phyloP scores from a whole-genome alignment of 2,888 invertebrate genomes.

The Deilephila elpenor region DNA sequence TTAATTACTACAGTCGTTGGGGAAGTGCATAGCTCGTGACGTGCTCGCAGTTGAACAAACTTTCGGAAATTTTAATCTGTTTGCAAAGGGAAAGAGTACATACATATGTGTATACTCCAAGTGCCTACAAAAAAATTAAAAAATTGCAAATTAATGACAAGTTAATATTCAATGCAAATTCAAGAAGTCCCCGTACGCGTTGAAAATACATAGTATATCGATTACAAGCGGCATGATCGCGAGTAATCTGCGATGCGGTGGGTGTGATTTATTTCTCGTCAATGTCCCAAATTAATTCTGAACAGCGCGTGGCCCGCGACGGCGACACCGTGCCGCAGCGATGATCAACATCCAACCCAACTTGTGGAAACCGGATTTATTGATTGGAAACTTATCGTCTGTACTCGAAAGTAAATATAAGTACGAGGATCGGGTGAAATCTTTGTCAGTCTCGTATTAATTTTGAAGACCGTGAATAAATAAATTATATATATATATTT shows the following conservation, averaged over 20 bases:
- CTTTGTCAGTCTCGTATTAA: background rate
- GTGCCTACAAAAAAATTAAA: too few species aligned
- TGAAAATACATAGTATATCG: slow-evolving; percentile 10
- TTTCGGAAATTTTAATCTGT: slow-evolving; percentile 4
- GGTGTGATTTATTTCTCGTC: slow-evolving; percentile 75
- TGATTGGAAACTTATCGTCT: background rate
- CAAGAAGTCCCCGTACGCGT: background rate
- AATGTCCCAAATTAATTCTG: slow-evolving; percentile 80
- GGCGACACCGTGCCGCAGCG: background rate
- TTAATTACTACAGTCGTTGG: slow-evolving; percentile 43
- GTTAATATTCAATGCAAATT: background rate
- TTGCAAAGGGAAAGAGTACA: too few species aligned
- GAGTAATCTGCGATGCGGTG: slow-evolving; percentile 53
- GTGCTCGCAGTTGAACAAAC: background rate
- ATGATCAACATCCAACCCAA: background rate
- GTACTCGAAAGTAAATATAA: too few species aligned
- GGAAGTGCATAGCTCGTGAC: slow-evolving; percentile 11
- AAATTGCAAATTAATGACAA: background rate
- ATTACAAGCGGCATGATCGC: slow-evolving; percentile 5
- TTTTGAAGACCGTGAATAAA: too few species aligned
- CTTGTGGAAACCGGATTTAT: slow-evolving; percentile 1
- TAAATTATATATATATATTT: too few species aligned
- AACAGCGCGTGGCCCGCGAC: slow-evolving; percentile 51
- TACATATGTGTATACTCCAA: too few species aligned
- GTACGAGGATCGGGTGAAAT: background rate